Evolutionary conservation across 2,888 invertebrate genomes (phyloP).

Genomic region (Caenorhabditis parvicauda): DNA sequence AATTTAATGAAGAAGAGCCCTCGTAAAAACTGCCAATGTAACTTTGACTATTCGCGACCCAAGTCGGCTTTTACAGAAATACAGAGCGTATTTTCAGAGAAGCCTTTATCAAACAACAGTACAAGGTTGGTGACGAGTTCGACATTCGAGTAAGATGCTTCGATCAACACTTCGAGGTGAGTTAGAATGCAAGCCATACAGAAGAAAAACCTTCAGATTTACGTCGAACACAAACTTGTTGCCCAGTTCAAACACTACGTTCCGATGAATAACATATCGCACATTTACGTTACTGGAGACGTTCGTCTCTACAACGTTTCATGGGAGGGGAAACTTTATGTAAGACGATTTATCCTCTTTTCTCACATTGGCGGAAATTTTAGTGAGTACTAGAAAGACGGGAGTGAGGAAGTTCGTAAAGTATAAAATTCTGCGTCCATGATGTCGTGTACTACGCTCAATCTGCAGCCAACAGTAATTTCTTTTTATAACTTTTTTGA

Average conservation of each 20-base stretch:
- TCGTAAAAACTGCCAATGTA: no score
- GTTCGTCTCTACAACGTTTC: conserved; percentile 39
- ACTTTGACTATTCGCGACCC: no score
- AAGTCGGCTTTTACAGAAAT: no score
- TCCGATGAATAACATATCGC: conserved; percentile 46
- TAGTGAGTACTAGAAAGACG: no score
- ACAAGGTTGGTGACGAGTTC: conserved; percentile 54
- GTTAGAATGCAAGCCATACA: neutral
- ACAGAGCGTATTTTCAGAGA: conserved; percentile 31
- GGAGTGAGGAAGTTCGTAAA: no score
- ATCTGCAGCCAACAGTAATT: no score
- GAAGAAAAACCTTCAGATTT: conserved; percentile 37
- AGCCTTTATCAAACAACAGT: conserved; percentile 42
- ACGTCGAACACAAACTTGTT: conserved; percentile 58
- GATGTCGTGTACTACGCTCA: no score
- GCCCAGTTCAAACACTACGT: conserved; percentile 60
- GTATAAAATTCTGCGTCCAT: no score
- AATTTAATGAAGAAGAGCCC: no score
- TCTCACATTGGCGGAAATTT: neutral
- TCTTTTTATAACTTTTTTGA: no score
- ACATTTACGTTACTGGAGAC: conserved; percentile 58
- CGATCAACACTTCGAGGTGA: conserved; percentile 55
- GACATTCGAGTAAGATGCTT: conserved; percentile 59
- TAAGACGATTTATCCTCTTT: conserved; percentile 12
- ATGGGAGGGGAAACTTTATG: conserved; percentile 61